Base-by-base conservation (phyloP, 2,113 vertebrate species). In the Rhombomys opimus region DNA sequence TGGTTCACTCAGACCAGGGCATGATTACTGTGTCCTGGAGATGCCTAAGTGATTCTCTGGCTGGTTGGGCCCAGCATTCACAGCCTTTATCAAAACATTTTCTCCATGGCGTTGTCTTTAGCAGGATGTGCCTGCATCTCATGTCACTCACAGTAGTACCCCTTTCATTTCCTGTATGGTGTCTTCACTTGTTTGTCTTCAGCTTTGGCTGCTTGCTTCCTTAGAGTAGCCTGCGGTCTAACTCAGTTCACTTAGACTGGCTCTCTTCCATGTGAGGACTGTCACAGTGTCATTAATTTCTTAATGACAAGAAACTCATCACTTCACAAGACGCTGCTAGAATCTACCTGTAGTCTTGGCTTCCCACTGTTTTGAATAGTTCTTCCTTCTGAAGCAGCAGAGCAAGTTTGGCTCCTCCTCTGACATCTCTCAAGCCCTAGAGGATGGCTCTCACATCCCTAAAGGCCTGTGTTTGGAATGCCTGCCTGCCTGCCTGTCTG, bases 241-340 rank as follows among this genome's bases (percentile, higher is more conserved):
- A 61, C n/a, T 87, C n/a, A 41, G 50, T 61, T 78, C 23, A 50
- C 35, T 4, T 22, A 70, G 50, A 90, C 3, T 80, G 30, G 11
- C 86, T 94, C n/a, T 95, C 78, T 92, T 96, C 59, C 38, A 9
- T 18, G 67, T 80, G 15, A 75, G 65, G 72, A 92, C 70, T 81
- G 87, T 41, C 41, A 72, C 30, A 1, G 30, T 61, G 41, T 46
- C 41, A 46, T 85, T 18, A 80, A 90, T 92, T 38, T 76, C 70
- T 91, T 84, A 38, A 76, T 88, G 85, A 85, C 27, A 76, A 87
- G 70, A 86, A 95, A 77, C 5, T 70, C 2, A 25, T 84, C 3
- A n/a, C 73, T 65, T 96, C 27, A 91, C 13, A 63, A 61, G 46
- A n/a, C 1, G 25, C 59, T 17, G 18, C 61, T 77, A 30, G 52